These are phyloP conservation scores for Octopus bimaculoides DNA, from an alignment of 1,140 invertebrate genomes.

Conservation along the genomic window DNA sequence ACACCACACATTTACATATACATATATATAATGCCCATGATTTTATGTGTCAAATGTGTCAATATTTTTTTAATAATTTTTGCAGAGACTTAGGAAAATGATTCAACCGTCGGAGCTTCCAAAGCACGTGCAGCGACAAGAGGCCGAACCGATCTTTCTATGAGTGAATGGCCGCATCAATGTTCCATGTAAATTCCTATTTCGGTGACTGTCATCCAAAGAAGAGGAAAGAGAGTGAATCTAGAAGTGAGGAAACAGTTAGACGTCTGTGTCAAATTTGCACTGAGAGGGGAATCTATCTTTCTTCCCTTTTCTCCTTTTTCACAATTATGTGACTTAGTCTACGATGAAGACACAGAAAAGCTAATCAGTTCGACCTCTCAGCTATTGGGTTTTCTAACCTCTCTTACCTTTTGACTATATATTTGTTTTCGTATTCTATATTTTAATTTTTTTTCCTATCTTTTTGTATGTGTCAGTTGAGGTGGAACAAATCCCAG, in stretches of 20 bases:
- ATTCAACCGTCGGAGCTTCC: background rate
- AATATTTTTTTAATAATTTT: background rate
- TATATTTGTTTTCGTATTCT: background rate
- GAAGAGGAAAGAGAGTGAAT: background rate
- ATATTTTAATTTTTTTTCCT: background rate
- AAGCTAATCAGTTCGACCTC: too few species aligned
- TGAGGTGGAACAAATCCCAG: background rate
- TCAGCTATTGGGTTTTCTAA: too few species aligned
- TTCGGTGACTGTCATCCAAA: background rate
- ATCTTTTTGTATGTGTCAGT: background rate
- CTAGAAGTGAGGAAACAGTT: background rate
- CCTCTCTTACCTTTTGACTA: background rate
- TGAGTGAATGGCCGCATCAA: background rate
- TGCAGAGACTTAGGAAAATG: slow-evolving; percentile 5
- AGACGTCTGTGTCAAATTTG: background rate
- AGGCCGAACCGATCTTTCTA: background rate
- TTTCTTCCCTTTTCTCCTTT: background rate
- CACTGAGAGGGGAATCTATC: background rate
- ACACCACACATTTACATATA: too few species aligned
- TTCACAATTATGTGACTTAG: background rate
- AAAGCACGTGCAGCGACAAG: background rate
- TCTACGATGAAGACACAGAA: background rate
- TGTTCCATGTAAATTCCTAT: background rate
- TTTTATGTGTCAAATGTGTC: too few species aligned
- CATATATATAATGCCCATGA: too few species aligned